A percentile compares a stretch with the other conserved stretches of the same genome.
Evolutionary conservation across 2,888 invertebrate species (phyloP).

Genomic region (Nomada fucata): DNA sequence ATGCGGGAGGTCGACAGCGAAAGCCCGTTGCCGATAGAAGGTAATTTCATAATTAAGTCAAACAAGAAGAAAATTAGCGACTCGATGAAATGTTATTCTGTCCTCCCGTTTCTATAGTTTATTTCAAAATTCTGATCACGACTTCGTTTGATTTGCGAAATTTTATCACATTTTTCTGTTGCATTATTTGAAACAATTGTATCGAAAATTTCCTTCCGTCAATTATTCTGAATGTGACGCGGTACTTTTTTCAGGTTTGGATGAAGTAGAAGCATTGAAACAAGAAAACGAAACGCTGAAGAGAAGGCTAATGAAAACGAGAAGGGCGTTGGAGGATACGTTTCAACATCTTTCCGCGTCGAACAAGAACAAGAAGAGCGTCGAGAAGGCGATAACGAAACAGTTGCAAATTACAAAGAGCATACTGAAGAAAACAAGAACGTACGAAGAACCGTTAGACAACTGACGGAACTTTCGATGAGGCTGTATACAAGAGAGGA

Average conservation of each 20-base stretch:
- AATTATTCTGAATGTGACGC: background rate
- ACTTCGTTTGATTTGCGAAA: background rate
- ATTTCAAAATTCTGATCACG: background rate
- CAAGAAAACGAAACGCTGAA: slow-evolving; percentile 90
- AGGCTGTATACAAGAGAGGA: background rate
- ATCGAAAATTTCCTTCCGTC: no score
- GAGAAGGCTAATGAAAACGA: slow-evolving; percentile 89
- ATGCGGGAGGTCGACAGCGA: slow-evolving; percentile 76
- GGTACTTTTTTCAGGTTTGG: slow-evolving; percentile 75
- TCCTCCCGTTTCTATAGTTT: background rate
- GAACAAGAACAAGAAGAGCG: slow-evolving; percentile 92
- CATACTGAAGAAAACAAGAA: slow-evolving; percentile 82
- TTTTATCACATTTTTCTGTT: background rate
- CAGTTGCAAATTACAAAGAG: slow-evolving; percentile 81
- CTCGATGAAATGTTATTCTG: background rate
- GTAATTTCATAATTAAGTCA: slow-evolving; percentile 57
- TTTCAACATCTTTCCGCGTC: slow-evolving; percentile 90
- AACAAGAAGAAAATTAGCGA: background rate
- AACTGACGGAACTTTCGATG: slow-evolving; percentile 61
- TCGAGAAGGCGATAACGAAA: slow-evolving; percentile 90
- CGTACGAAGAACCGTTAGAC: slow-evolving; percentile 81
- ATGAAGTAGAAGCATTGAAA: slow-evolving; percentile 85
- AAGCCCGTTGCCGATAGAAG: slow-evolving; percentile 81
- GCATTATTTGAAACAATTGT: background rate
- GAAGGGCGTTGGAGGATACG: slow-evolving; percentile 91